Evolutionary conservation across 2,113 vertebrate genomes (phyloP), one percentile per base, ranked within the genome.

Genomic region (Daphoenositta chrysoptera): DNA sequence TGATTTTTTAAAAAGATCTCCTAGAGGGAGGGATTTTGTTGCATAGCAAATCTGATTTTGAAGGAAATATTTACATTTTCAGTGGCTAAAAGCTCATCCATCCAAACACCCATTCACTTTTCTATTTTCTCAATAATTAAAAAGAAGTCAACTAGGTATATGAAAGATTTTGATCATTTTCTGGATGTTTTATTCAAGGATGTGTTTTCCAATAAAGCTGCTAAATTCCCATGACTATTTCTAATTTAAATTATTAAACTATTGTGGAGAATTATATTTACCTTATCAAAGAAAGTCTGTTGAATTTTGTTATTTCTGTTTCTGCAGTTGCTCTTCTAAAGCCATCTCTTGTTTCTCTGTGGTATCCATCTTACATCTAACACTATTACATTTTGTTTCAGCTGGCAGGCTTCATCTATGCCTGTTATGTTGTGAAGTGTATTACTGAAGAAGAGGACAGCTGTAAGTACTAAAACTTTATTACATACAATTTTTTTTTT

Each of bases 361-460:
- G 56, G 20, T 79, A 45, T 94, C 97, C 83, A 45, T 89, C 75
- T 90, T 56, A 85, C 47, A 95, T 94, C 95, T 98, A 96, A 98
- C 30, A 9, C 64, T 73, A 88, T 94, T 97, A 77, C 93, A 73
- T 98, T 98, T 97, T 96, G 97, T 98, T 99, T 96, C 98, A 99
- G 99, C 98, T 99, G 97, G 98, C 98, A 97, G 99, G 99, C 89
- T 99, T 99, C 98, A 98, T 99, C 98, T 99, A 99, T 90, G 99
- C 99, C 98, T 99, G 99, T 97, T 99, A 99, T 81, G 99, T 99
- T 98, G 99, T 99, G 98, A 99, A 99, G 98, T 99, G 99, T 95
- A 99, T 99, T 97, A 99, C 99, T 94, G 99, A 99, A 98, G 99
- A 99, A 97, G 99, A 99, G 93, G 99, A 99, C 98, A 99, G 99